These are phyloP conservation scores for Drosophila funebris DNA, from an alignment of 1,140 invertebrate genomes.

Conservation along the genomic window DNA sequence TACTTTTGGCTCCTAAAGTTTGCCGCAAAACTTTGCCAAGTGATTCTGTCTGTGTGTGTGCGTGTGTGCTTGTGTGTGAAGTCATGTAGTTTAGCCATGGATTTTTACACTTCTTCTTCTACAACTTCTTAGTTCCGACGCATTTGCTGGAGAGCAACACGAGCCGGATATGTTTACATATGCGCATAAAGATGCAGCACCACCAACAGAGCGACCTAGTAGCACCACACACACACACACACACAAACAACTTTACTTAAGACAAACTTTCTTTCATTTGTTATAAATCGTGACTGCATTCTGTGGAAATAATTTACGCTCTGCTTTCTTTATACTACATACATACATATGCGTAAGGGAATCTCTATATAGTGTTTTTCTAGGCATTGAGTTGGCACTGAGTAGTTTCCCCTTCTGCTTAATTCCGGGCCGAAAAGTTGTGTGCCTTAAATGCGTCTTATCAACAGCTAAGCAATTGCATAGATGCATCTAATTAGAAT, in stretches of 20 bases:
- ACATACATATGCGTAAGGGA: background rate
- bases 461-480: background rate
- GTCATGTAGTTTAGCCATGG: constrained; percentile 61
- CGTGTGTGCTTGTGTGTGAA: constrained; percentile 15
- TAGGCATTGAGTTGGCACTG: background rate
- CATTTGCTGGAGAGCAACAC: constrained; percentile 23
- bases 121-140: background rate
- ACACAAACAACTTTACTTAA: constrained; percentile 36
- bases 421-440: too few relatives aligned
- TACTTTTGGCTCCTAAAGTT: constrained; percentile 37
- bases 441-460: too few relatives aligned
- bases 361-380: background rate
- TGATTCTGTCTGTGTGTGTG: background rate
- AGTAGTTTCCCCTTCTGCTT: too few relatives aligned
- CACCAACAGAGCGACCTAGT: too few relatives aligned
- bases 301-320: constrained; percentile 63
- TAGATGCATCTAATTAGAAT: background rate
- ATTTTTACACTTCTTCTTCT: constrained; percentile 63
- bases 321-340: constrained; percentile 40
- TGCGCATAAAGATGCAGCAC: constrained; percentile 70
- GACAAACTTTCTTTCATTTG: constrained; percentile 64
- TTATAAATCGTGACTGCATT: constrained; percentile 62
- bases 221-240: too few relatives aligned
- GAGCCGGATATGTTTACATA: constrained; percentile 73
- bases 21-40: constrained; percentile 31